phyloP scores from a whole-genome alignment of 2,888 invertebrate species.

The Stegana nigrithorax region DNA sequence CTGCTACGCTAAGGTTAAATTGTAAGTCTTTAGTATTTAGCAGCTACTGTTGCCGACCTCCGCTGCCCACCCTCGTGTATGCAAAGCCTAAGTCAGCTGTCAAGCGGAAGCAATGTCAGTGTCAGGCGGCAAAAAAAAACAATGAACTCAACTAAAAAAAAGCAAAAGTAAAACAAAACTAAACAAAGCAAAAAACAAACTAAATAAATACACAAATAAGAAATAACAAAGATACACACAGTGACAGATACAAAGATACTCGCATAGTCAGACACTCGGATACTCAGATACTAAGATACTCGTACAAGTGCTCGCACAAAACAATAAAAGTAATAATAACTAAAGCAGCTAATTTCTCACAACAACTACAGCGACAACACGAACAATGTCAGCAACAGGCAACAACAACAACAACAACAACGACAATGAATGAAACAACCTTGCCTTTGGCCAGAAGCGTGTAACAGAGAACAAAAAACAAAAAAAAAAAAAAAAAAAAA shows the following conservation, averaged over 20 bases:
- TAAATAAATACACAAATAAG: no score
- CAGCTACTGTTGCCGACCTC: background rate
- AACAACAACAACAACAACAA: slow-evolving; percentile 23
- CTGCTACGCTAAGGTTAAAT: no score
- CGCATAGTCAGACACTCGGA: slow-evolving; percentile 32
- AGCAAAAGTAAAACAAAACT: no score
- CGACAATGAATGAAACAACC: slow-evolving; percentile 37
- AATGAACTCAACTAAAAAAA: no score
- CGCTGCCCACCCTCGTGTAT: no score
- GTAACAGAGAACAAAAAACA: slow-evolving; percentile 17
- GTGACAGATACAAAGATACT: no score
- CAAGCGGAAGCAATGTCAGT: slow-evolving; percentile 28
- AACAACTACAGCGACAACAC: slow-evolving; percentile 34
- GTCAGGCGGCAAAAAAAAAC: no score
- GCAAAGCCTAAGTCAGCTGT: background rate
- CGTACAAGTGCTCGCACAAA: slow-evolving; percentile 27
- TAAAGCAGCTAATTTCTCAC: slow-evolving; percentile 60
- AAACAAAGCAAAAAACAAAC: slow-evolving; percentile 4
- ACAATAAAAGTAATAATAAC: slow-evolving; percentile 48
- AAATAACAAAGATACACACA: no score
- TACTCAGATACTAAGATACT: background rate
- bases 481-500: background rate
- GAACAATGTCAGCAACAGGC: background rate
- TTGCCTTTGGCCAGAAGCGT: slow-evolving; percentile 52
- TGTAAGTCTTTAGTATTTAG: no score